phyloP scores from a whole-genome alignment of 1,140 invertebrate species.

The Amphibalanus amphitrite region DNA sequence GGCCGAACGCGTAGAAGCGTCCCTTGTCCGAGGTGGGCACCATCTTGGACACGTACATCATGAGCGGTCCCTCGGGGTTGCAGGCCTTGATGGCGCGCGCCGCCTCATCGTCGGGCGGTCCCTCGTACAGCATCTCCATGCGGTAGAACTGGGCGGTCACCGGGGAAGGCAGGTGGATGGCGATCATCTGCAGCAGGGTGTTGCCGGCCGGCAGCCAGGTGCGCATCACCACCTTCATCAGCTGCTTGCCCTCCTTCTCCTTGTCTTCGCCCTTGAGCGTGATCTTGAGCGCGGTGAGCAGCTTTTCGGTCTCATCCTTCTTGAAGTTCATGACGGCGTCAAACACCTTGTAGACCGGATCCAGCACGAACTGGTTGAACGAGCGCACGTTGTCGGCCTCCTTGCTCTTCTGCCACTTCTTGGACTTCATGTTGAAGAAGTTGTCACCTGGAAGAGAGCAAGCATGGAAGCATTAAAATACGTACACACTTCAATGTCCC shows the following conservation, averaged over 20 bases:
- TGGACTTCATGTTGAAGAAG: constrained; percentile 92
- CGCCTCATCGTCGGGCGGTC: constrained; percentile 91
- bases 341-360: constrained; percentile 98
- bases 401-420: constrained; percentile 93
- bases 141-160: constrained; percentile 97
- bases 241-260: constrained; percentile 83
- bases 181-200: constrained; percentile 99
- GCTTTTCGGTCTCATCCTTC: constrained; percentile 77
- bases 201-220: constrained; percentile 99
- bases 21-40: constrained; percentile 99
- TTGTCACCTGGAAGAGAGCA: constrained; percentile 83
- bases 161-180: constrained; percentile 96
- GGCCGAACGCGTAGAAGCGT: constrained; percentile 98
- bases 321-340: constrained; percentile 95
- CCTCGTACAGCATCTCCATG: constrained; percentile 98
- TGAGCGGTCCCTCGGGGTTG: constrained; percentile 87
- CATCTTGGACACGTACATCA: constrained; percentile 99
- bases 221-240: constrained; percentile 92
- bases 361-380: constrained; percentile 96
- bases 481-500: no score
- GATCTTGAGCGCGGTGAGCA: constrained; percentile 79
- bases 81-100: constrained; percentile 76
- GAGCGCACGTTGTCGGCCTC: constrained; percentile 77
- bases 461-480: no score
- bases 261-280: constrained; percentile 84